Evolutionary conservation across 1,140 invertebrate species (phyloP).

Genomic region (Drosophila serrata): DNA sequence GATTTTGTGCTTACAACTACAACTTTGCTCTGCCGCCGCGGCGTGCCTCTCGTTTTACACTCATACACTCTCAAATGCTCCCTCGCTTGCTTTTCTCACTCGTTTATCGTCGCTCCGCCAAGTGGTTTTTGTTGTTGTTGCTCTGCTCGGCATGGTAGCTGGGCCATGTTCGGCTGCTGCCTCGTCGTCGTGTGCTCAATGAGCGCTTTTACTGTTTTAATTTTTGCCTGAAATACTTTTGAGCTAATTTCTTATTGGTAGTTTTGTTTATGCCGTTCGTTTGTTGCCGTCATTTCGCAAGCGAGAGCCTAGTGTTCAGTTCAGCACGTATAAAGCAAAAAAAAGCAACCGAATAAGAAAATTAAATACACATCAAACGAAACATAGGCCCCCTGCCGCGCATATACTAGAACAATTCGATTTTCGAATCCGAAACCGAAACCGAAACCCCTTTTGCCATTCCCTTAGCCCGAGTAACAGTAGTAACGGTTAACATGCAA

Average conservation of each 20-base stretch:
- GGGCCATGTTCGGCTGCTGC: slow-evolving; percentile 9
- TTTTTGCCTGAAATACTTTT: slow-evolving; percentile 76
- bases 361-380: slow-evolving; percentile 22
- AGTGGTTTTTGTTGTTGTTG: neutral
- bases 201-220: slow-evolving; percentile 71
- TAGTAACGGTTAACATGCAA: slow-evolving; percentile 16
- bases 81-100: neutral
- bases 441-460: slow-evolving; percentile 3
- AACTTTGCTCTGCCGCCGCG: slow-evolving; percentile 7
- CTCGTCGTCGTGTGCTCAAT: slow-evolving; percentile 33
- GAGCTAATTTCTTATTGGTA: slow-evolving; percentile 74
- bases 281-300: slow-evolving; percentile 75
- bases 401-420: slow-evolving; percentile 16
- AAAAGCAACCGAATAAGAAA: slow-evolving; percentile 1
- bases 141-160: slow-evolving; percentile 2
- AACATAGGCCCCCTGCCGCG: slow-evolving; percentile 14
- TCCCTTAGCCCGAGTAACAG: slow-evolving; percentile 4
- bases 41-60: slow-evolving; percentile 16
- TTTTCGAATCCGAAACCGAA: slow-evolving; percentile 13
- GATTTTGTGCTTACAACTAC: slow-evolving; percentile 15
- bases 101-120: slow-evolving; percentile 5
- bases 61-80: neutral
- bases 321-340: slow-evolving; percentile 56
- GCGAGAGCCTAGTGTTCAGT: slow-evolving; percentile 56
- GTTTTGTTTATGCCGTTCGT: slow-evolving; percentile 76